These are phyloP conservation scores for Brachypalpus laphriformis DNA, from an alignment of 2,888 invertebrate genomes.

Conservation along the genomic window DNA sequence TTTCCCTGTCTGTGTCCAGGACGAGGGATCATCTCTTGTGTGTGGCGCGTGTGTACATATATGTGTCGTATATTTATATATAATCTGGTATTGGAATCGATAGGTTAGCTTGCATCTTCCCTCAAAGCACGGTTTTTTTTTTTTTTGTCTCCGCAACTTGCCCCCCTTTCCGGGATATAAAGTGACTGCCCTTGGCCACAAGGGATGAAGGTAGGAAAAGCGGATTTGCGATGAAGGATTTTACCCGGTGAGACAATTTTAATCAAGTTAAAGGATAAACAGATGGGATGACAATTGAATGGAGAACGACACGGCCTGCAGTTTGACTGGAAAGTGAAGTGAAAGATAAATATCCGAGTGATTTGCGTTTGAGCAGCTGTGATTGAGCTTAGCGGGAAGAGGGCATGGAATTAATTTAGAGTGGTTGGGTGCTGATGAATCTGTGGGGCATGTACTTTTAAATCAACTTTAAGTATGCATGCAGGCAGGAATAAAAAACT, in stretches of 20 bases:
- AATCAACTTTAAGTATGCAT: neutral
- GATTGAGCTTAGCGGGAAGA: constrained; percentile 19
- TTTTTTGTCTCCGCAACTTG: neutral
- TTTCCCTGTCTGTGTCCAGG: constrained; percentile 8
- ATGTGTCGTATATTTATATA: neutral
- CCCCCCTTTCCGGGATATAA: constrained; percentile 38
- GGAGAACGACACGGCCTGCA: neutral
- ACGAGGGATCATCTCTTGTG: neutral
- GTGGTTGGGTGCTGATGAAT: neutral
- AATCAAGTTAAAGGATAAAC: constrained; percentile 72
- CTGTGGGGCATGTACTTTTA: neutral
- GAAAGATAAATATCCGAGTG: constrained; percentile 66
- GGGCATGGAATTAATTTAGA: neutral
- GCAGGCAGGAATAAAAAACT: too few species aligned
- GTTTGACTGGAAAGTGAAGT: constrained; percentile 51
- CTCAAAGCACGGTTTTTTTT: neutral
- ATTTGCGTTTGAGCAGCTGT: constrained; percentile 50
- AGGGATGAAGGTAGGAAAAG: constrained; percentile 2
- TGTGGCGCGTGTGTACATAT: neutral
- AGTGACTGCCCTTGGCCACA: constrained; percentile 28
- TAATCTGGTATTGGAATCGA: constrained; percentile 28
- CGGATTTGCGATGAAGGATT: constrained; percentile 7
- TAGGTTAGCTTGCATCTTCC: constrained; percentile 20
- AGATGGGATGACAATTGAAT: constrained; percentile 28
- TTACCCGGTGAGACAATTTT: constrained; percentile 58